These are phyloP conservation scores for Matsumurasca onukii DNA, from an alignment of 1,140 invertebrate species.

Conservation along the genomic window DNA sequence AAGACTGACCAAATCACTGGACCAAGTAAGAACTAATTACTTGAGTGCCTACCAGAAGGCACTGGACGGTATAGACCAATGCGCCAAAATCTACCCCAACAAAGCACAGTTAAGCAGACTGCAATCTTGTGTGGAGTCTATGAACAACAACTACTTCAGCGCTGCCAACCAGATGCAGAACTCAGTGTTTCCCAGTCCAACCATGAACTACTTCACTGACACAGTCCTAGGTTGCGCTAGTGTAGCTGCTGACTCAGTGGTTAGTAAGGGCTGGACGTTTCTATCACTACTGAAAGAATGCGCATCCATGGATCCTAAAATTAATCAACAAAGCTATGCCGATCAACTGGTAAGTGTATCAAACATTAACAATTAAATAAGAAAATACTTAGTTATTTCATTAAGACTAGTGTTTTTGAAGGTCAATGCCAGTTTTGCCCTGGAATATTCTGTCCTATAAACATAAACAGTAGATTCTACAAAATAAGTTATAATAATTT, in stretches of 20 bases:
- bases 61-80: background rate
- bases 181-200: background rate
- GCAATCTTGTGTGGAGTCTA: background rate
- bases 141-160: background rate
- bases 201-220: background rate
- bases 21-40: background rate
- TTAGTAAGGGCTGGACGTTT: background rate
- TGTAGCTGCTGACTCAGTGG: background rate
- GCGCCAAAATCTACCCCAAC: slow-evolving; percentile 4
- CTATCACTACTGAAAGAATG: background rate
- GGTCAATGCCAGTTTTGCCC: no score
- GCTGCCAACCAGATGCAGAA: background rate
- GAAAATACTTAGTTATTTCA: background rate
- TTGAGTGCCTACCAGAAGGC: background rate
- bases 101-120: background rate
- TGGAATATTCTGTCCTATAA: no score
- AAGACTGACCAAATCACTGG: background rate
- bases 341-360: background rate
- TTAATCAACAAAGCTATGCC: background rate
- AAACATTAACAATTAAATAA: background rate
- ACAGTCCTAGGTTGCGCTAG: background rate
- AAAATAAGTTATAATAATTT: no score
- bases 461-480: no score
- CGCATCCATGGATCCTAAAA: background rate
- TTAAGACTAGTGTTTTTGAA: no score